Evolutionary conservation across 1,140 invertebrate species (phyloP), one percentile per base, ranked within the genome.

Genomic region (Trialeurodes vaporariorum): DNA sequence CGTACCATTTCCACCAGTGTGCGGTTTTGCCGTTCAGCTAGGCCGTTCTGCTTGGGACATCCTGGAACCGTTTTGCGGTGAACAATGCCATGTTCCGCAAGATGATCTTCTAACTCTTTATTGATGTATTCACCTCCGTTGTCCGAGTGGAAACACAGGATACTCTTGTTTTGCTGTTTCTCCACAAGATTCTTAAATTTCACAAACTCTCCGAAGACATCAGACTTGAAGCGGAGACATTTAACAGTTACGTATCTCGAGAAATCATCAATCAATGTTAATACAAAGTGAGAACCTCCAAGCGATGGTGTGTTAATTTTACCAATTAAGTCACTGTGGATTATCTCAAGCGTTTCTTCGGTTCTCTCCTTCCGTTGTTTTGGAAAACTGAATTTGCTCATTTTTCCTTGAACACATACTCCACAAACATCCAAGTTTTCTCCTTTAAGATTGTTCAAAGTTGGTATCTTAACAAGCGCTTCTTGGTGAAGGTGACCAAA

Each of bases 91-190:
- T 73, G 23, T 22, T 76, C 74, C 59, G 74, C n/a, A n/a, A n/a
- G n/a, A 17, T 17, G 17, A 5, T 49, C 34, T 49, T 49, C 17
- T 49, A 49, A 49, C 73, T 26, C 75, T 11, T 58, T 13, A 21
- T 61, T 63, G 21, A 68, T 64, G 70, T 77, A 79, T 59, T 80
- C 79, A 11, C 72, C 25, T 1, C 77, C 79, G 74, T 81, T 80
- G 66, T 82, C 80, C 9, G 73, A 76, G 67, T 75, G 70, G 1
- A 83, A 64, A 0, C 72, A 72, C 25, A 75, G 22, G 25, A 49
- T 27, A 24, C 68, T 66, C 2, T 60, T 71, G 61, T 74, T 73
- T 65, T 79, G 73, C 61, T 66, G 71, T 66, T 79, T 79, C 9
- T 73, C 1, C 62, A 71, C 71, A 1, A 79, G 9, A 61, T 78